Conservation (phyloP, 2,888 invertebrate genomes). For the Fragum fragum region DNA sequence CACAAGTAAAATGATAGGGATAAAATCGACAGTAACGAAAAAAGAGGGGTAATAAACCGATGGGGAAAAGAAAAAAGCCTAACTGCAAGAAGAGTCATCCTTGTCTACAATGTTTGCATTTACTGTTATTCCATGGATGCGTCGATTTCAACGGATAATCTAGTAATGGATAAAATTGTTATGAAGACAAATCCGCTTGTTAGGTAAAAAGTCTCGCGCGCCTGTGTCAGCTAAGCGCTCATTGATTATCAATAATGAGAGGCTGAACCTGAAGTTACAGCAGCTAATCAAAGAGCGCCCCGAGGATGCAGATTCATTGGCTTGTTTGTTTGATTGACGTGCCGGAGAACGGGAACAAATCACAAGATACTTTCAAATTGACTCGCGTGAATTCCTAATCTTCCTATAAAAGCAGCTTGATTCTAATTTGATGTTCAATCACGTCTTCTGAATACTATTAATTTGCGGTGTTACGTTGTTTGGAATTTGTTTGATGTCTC, state of each 20-base stretch:
- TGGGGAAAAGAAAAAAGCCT: no score
- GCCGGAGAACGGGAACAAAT: slow-evolving; percentile 53
- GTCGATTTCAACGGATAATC: no score
- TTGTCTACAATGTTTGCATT: no score
- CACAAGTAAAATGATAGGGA: no score
- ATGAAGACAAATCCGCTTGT: background rate
- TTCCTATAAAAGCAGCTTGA: slow-evolving; percentile 43
- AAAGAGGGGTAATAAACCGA: no score
- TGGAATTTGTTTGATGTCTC: slow-evolving; percentile 5
- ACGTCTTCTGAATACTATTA: slow-evolving; percentile 18
- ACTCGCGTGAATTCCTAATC: slow-evolving; percentile 52
- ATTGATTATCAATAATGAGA: slow-evolving; percentile 41
- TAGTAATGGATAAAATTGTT: background rate
- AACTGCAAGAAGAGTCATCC: no score
- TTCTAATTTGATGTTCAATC: slow-evolving; percentile 52
- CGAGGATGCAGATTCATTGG: slow-evolving; percentile 66
- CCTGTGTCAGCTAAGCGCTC: slow-evolving; percentile 16
- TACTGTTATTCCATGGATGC: no score
- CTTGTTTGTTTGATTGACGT: slow-evolving; percentile 65
- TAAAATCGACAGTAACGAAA: no score
- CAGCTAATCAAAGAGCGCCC: slow-evolving; percentile 70
- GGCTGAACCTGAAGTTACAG: slow-evolving; percentile 59
- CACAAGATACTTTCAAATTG: slow-evolving; percentile 50
- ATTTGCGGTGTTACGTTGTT: background rate
- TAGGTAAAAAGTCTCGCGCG: slow-evolving; percentile 1